A percentile compares a stretch with the other conserved stretches of the same genome.
These are phyloP conservation scores for Galeopsomyia nigrocyanea DNA, from an alignment of 2,888 invertebrate genomes.

Conservation along the genomic window DNA sequence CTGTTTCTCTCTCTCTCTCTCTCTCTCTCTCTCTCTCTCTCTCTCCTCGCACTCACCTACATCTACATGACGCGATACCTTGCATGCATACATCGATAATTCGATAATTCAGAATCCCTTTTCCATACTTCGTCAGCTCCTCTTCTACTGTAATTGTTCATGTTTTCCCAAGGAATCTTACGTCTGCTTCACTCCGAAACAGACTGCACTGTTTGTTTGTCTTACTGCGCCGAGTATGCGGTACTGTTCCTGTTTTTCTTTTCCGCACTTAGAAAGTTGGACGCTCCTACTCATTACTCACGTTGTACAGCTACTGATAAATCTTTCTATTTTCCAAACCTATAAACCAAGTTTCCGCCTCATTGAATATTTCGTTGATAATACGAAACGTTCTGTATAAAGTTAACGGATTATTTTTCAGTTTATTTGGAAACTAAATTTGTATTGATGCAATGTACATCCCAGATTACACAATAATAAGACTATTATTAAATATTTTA, in stretches of 20 bases:
- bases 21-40: neutral
- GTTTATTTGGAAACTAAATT: slow-evolving; percentile 15
- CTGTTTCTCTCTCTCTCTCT: slow-evolving; percentile 3
- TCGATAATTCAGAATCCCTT: neutral
- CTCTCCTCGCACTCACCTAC: neutral
- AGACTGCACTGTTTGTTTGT: too few species aligned
- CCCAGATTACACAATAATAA: too few species aligned
- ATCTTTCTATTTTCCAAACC: too few species aligned
- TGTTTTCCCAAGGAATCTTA: too few species aligned
- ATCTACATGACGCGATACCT: neutral
- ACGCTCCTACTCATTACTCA: slow-evolving; percentile 11
- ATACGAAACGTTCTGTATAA: neutral
- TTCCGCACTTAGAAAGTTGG: slow-evolving; percentile 14
- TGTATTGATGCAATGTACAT: neutral
- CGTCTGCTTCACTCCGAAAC: too few species aligned
- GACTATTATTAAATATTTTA: slow-evolving; percentile 63
- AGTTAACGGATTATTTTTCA: neutral
- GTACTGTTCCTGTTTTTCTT: slow-evolving; percentile 15
- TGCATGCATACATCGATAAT: neutral
- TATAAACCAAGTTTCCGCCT: too few species aligned
- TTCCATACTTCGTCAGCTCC: too few species aligned
- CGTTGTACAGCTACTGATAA: too few species aligned
- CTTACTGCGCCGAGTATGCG: neutral
- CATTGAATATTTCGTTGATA: too few species aligned
- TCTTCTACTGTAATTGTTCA: too few species aligned